Conservation (phyloP, 2,888 invertebrate species). For the Lasioglossum calceatum region DNA sequence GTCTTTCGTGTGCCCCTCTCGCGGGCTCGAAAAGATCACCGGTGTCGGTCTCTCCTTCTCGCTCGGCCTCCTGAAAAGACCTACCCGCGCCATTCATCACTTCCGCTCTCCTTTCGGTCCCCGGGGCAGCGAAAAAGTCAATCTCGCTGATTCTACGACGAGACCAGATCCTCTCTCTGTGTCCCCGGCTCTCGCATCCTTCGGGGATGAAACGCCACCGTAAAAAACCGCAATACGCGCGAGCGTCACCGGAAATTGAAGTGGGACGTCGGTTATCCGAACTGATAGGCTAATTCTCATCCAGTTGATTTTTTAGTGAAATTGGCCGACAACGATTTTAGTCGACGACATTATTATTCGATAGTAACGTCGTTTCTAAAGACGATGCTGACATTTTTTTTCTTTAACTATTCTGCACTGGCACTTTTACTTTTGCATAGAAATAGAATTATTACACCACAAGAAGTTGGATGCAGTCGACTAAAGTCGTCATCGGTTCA, state of each 20-base stretch:
- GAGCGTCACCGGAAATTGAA: not conserved
- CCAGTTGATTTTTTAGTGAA: not conserved
- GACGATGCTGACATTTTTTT: too few relatives aligned
- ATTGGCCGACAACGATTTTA: too few relatives aligned
- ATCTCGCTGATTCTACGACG: conserved; percentile 25
- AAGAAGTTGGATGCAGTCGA: too few relatives aligned
- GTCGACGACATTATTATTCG: too few relatives aligned
- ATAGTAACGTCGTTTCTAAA: too few relatives aligned
- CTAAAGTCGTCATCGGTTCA: too few relatives aligned
- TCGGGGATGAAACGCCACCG: not conserved
- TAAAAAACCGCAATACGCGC: not conserved
- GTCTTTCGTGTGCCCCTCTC: conserved; percentile 59
- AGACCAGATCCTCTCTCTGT: not conserved
- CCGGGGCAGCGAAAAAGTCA: conserved; percentile 60
- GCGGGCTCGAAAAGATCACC: conserved; percentile 60
- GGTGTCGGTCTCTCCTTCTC: conserved; percentile 21
- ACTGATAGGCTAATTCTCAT: not conserved
- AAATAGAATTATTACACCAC: too few relatives aligned
- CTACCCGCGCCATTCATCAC: conserved; percentile 67
- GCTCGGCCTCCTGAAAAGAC: conserved; percentile 59
- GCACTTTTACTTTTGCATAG: too few relatives aligned
- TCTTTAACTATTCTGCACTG: too few relatives aligned
- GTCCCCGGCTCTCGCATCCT: not conserved
- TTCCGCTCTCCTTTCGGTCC: conserved; percentile 48
- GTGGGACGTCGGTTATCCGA: not conserved